Percentiles rank a stretch among this genome's conserved stretches.
Evolutionary conservation across 2,888 invertebrate species (phyloP).

Genomic region (Philhelius pedissequus): DNA sequence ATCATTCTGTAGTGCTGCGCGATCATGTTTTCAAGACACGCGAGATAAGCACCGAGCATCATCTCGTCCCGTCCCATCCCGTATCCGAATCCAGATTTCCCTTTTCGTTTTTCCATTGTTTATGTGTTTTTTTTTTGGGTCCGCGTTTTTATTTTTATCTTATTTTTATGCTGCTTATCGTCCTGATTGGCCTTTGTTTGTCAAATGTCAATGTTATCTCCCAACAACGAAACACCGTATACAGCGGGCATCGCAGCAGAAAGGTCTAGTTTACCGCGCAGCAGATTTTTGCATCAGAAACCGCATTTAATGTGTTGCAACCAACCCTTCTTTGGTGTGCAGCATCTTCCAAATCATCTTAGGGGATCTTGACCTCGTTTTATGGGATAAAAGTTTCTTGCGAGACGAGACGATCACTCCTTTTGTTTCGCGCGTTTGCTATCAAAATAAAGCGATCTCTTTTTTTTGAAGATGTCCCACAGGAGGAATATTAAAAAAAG

Average conservation of each 20-base stretch:
- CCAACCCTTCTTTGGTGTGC: slow-evolving; percentile 26
- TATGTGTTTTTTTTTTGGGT: slow-evolving; percentile 1
- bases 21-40: slow-evolving; percentile 30
- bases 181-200: slow-evolving; percentile 66
- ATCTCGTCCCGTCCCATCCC: slow-evolving; percentile 12
- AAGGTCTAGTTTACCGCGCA: neutral
- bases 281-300: slow-evolving; percentile 41
- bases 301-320: slow-evolving; percentile 37
- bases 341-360: slow-evolving; percentile 13
- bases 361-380: slow-evolving; percentile 56
- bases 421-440: slow-evolving; percentile 55
- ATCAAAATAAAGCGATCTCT: slow-evolving; percentile 67
- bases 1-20: slow-evolving; percentile 1
- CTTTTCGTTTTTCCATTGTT: slow-evolving; percentile 12
- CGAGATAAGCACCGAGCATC: slow-evolving; percentile 54
- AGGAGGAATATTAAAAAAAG: slow-evolving; percentile 33
- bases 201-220: slow-evolving; percentile 58
- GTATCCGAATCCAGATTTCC: slow-evolving; percentile 40
- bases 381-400: slow-evolving; percentile 31
- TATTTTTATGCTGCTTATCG: slow-evolving; percentile 18
- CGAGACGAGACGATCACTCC: slow-evolving; percentile 28
- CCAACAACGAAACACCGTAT: no score
- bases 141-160: neutral
- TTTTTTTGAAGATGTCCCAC: slow-evolving; percentile 24
- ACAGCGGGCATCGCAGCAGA: neutral